Base-by-base conservation (phyloP, 2,888 invertebrate species). In the Catocala fraxini region DNA sequence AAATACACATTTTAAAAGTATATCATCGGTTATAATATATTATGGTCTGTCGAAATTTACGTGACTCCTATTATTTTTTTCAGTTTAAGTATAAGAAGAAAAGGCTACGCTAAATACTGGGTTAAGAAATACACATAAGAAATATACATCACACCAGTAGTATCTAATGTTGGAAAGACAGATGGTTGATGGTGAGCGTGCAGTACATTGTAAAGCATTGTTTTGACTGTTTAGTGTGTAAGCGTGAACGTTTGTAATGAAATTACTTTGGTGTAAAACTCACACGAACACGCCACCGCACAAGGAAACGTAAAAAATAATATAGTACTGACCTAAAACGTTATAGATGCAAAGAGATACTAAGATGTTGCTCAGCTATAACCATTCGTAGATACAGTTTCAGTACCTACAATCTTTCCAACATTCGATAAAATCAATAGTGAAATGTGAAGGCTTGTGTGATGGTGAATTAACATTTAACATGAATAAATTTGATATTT, bases 81-180 rank as follows among this genome's bases (percentile, higher is more conserved):
- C 7, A 13, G 0, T 46, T 13, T 15, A 13, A 46, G 13, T 46
- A 46, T 6, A 46, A 46, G 5, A 13, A 7, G 48, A 62, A 35
- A 57, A 57, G 69, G 70, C 70, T 56, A 52, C 64, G 46, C 51
- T 48, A 34, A 46, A 52, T 48, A 56, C 59, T 62, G 54, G 42
- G 63, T 47, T 13, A 15, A 62, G 58, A 39, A 64, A 67, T 53
- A 69, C 49, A 73, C 60, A 75, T 63, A 66, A 2, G 5, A 33
- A 47, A 10, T 47, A 25, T 48, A 77, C 43, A 57, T 48, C 60
- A 71, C 65, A 68, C 68, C 45, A 25, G 15, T 51, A 25, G 57
- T 79, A 87, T 89, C 84, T 87, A 85, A 89, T 91, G 91, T 92
- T 92, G 92, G 93, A 94, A 92, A 93, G 93, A 93, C 87, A 88